These are phyloP conservation scores for Poecile atricapillus DNA, from an alignment of 2,113 vertebrate genomes.

Conservation along the genomic window DNA sequence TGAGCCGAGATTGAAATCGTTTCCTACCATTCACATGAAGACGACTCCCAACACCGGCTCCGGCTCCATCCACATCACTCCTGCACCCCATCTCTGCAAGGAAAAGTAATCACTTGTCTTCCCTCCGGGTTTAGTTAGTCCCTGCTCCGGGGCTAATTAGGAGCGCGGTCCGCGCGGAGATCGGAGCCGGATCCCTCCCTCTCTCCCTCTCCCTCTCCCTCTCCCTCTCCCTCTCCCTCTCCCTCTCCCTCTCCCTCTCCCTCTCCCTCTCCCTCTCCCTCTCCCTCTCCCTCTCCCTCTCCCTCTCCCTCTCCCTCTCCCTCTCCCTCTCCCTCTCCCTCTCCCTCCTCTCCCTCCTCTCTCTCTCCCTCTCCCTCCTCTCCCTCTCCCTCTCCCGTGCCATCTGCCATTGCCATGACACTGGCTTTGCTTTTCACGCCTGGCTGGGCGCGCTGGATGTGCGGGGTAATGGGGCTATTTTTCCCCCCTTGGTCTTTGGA, in stretches of 20 bases:
- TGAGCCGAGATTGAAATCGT: neutral
- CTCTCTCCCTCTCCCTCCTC: rapidly evolving
- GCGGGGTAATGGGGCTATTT: neutral
- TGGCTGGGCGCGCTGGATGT: neutral
- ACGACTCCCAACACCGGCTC: neutral
- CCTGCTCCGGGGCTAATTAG: conserved; percentile 31
- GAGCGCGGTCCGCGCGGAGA: neutral
- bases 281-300: neutral
- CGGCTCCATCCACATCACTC: neutral
- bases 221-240: rapidly evolving
- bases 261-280: rapidly evolving
- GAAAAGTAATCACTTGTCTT: neutral
- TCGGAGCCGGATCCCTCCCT: neutral
- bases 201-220: rapidly evolving
- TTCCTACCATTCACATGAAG: neutral
- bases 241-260: neutral
- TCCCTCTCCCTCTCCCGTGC: neutral
- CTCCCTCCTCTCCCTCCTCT: rapidly evolving
- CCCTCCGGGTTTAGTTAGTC: neutral
- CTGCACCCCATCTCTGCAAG: neutral
- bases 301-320: neutral
- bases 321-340: rapidly evolving
- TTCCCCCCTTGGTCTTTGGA: neutral
- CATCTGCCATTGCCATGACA: conserved; percentile 59
- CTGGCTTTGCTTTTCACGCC: conserved; percentile 41